Evolutionary conservation across 2,888 invertebrate genomes (phyloP), one percentile per base, ranked within the genome.

Genomic region (Chaetogeoica ovagalla): DNA sequence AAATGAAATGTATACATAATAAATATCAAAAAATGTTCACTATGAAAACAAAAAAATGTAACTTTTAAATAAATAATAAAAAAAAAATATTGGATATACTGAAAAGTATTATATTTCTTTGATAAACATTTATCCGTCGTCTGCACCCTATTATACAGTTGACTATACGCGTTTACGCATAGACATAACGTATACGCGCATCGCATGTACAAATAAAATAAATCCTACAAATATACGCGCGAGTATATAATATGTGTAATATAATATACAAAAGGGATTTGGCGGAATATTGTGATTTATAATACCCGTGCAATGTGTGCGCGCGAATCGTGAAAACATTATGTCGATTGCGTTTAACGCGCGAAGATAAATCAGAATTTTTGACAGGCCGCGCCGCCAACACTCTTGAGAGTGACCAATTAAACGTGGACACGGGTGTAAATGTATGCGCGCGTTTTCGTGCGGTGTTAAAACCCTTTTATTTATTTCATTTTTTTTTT

Each of bases 301-400:
- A 30, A 0, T 13, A 6, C 19, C 19, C 2, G 19, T 19, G 19
- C 37, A 37, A 62, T 62, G 37, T 37, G 30, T 30, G 30, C 30
- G 30, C 19, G 19, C 17, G 17, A 8, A 39, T 15, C 63, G n/a
- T 69, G 63, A 65, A 77, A 71, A 57, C 77, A 30, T 30, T 30
- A 63, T 62, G 72, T 77, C 76, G 77, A 69, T 71, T 60, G 59
- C 76, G 71, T 72, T 59, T 66, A 81, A 81, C 70, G 66, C 71
- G 75, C 52, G 4, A 23, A 70, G 15, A 70, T 79, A 30, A 39
- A 77, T 71, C 62, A n/a, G 57, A 65, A 63, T 30, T 57, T 23
- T 57, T 57, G 55, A 60, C 79, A 65, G 43, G 19, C 43, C 11
- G 43, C 23, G 39, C 1, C 30, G 5, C 48, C n/a, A 48, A 70